phyloP scores from a whole-genome alignment of 2,113 vertebrate genomes.

The Canis aureus region DNA sequence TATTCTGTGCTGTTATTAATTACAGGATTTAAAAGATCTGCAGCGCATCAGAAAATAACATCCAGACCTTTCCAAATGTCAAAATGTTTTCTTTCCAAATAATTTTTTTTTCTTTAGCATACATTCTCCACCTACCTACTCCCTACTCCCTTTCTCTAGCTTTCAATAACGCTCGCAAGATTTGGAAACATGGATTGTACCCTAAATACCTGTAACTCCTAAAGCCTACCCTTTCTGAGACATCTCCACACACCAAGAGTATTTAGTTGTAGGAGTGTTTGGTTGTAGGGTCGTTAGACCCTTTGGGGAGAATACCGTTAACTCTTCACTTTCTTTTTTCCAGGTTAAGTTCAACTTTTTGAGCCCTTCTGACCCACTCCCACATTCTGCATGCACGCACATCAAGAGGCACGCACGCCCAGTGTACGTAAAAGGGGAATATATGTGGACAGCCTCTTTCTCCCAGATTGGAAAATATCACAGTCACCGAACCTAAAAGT shows the following conservation, averaged over 20 bases:
- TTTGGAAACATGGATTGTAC: background rate
- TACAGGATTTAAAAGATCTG: constrained; percentile 71
- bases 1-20: constrained; percentile 75
- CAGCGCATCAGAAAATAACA: constrained; percentile 82
- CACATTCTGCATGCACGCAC: background rate
- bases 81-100: constrained; percentile 66
- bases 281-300: constrained; percentile 7
- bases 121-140: background rate
- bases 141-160: constrained; percentile 29
- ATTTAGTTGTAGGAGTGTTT: constrained; percentile 20
- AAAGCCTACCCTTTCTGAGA: constrained; percentile 49
- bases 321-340: constrained; percentile 65
- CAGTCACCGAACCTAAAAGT: constrained; percentile 56
- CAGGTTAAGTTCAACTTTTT: constrained; percentile 66
- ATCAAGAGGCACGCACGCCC: background rate
- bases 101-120: constrained; percentile 8
- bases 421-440: background rate
- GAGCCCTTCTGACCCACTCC: background rate
- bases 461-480: constrained; percentile 41
- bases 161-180: constrained; percentile 32
- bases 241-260: constrained; percentile 43
- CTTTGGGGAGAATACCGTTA: background rate
- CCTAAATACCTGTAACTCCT: constrained; percentile 47
- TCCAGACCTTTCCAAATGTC: constrained; percentile 72
- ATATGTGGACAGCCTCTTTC: background rate